Evolutionary conservation across 2,113 vertebrate genomes (phyloP).

Genomic region (Glaucomys volans): DNA sequence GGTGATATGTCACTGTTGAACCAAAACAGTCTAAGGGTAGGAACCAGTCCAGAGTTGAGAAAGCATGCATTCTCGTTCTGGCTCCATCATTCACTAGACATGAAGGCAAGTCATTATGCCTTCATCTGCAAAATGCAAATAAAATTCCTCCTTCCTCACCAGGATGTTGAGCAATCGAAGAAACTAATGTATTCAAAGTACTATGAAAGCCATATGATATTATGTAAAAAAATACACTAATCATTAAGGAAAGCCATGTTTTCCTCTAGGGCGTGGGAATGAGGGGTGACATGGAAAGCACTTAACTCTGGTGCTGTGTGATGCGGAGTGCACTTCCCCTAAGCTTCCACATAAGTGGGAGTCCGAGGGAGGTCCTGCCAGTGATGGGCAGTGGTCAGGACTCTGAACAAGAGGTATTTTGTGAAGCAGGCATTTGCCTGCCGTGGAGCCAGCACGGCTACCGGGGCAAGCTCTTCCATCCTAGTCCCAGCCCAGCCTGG

Average conservation of each 20-base stretch:
- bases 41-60: not conserved
- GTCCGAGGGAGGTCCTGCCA: not conserved
- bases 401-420: not conserved
- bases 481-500: no score
- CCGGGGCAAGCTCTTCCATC: not conserved
- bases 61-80: not conserved
- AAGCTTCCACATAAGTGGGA: not conserved
- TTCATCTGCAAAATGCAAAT: not conserved
- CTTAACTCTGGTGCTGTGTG: not conserved
- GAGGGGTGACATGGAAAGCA: not conserved
- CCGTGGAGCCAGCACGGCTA: not conserved
- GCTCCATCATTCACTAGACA: not conserved
- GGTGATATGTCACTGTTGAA: not conserved
- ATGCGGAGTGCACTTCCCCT: not conserved
- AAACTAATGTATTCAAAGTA: not conserved
- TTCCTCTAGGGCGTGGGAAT: not conserved
- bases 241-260: not conserved
- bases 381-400: not conserved
- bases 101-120: not conserved
- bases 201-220: not conserved
- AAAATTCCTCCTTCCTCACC: not conserved
- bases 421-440: not conserved
- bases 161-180: not conserved
- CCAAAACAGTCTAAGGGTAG: not conserved
- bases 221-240: not conserved